Evolutionary conservation across 1,140 invertebrate genomes (phyloP).

Genomic region (Pseudomyrmex sp.): DNA sequence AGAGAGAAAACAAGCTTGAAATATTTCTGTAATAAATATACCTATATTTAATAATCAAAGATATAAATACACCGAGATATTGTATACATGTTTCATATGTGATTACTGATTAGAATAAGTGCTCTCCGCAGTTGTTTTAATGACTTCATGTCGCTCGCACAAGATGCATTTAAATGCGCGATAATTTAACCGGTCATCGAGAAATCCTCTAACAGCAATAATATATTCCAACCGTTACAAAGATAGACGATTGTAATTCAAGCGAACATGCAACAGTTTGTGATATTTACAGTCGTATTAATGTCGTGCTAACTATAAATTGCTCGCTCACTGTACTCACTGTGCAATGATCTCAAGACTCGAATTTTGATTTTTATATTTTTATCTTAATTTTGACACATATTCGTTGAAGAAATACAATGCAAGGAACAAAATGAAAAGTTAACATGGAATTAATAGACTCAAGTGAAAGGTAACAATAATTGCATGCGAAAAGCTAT

Average conservation of each 20-base stretch:
- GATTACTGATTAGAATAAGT: not conserved
- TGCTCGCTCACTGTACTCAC: constrained; percentile 24
- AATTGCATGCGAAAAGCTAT: constrained; percentile 6
- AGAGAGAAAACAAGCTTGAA: too few species aligned
- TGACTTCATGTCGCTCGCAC: constrained; percentile 6
- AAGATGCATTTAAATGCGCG: constrained; percentile 41
- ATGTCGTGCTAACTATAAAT: constrained; percentile 43
- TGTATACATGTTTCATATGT: not conserved
- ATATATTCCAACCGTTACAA: constrained; percentile 50
- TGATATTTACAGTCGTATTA: constrained; percentile 56
- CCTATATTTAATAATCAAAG: too few species aligned
- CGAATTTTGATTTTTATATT: constrained; percentile 3
- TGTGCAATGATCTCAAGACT: constrained; percentile 14
- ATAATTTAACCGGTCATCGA: constrained; percentile 49
- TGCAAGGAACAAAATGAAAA: not conserved
- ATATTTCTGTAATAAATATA: too few species aligned
- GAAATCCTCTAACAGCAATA: constrained; percentile 41
- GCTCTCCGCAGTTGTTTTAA: not conserved
- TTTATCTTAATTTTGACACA: not conserved
- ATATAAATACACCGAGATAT: too few species aligned
- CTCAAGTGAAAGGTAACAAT: not conserved
- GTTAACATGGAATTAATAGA: not conserved
- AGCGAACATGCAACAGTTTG: constrained; percentile 68
- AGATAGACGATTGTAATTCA: constrained; percentile 66
- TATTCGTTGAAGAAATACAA: not conserved